These are phyloP conservation scores for Lasius fuliginosus DNA, from an alignment of 2,888 invertebrate genomes.

Conservation along the genomic window DNA sequence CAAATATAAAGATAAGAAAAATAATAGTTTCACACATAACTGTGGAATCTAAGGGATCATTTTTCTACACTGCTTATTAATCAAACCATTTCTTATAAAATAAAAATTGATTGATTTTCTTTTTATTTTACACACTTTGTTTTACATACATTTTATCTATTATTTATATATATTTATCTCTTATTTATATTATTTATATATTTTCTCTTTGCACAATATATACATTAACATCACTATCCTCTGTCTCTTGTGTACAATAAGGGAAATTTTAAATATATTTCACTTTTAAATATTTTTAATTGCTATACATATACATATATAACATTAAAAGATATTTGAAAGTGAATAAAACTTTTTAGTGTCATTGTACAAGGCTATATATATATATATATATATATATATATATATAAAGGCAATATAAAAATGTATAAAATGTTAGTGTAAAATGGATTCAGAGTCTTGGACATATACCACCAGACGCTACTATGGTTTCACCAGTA, in stretches of 20 bases:
- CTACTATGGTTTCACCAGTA: conserved; percentile 95
- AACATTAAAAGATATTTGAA: neutral
- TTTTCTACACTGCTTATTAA: neutral
- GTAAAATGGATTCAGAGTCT: conserved; percentile 88
- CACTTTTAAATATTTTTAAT: neutral
- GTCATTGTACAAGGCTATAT: neutral
- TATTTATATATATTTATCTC: neutral
- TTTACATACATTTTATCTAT: neutral
- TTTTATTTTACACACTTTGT: neutral
- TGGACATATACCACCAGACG: conserved; percentile 92
- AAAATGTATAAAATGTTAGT: neutral
- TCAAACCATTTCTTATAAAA: neutral
- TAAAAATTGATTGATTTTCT: neutral
- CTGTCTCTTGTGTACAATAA: neutral
- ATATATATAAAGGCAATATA: neutral
- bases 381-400: no score
- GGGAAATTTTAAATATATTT: neutral
- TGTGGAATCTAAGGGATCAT: neutral
- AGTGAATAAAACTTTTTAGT: neutral
- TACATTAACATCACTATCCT: no score
- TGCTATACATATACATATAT: neutral
- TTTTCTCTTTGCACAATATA: no score
- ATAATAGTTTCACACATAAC: neutral
- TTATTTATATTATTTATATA: no score
- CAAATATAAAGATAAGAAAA: neutral